phyloP scores from a whole-genome alignment of 1,140 invertebrate genomes.

The Monochamus saltuarius region DNA sequence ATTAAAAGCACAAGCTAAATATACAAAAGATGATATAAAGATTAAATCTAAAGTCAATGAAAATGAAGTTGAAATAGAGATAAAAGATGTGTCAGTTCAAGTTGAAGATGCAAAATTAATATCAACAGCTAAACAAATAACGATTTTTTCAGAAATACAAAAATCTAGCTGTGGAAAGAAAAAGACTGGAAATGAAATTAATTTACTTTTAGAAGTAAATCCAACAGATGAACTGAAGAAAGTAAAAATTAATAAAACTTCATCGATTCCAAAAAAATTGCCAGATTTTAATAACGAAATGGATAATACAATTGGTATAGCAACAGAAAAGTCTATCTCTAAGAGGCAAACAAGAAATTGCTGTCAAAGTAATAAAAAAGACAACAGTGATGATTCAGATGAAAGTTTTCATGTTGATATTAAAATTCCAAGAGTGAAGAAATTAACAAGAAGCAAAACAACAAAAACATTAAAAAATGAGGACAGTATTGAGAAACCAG shows the following conservation, averaged over 20 bases:
- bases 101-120: too few relatives aligned
- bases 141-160: background rate
- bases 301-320: background rate
- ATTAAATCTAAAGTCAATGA: constrained; percentile 20
- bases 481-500: background rate
- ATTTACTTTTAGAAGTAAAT: background rate
- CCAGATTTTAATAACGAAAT: too few relatives aligned
- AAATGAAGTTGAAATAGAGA: constrained; percentile 26
- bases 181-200: background rate
- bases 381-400: constrained; percentile 38
- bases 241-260: background rate
- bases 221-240: background rate
- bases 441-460: constrained; percentile 35
- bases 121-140: background rate
- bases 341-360: constrained; percentile 32
- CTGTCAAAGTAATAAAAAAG: constrained; percentile 19
- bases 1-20: constrained; percentile 53
- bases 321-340: constrained; percentile 8
- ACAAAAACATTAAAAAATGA: background rate
- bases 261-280: background rate
- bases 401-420: constrained; percentile 37
- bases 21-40: constrained; percentile 43
- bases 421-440: constrained; percentile 34
- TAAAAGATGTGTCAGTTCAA: constrained; percentile 9
- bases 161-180: background rate